phyloP scores from a whole-genome alignment of 2,113 vertebrate species.

The Dicrurus megarhynchus region DNA sequence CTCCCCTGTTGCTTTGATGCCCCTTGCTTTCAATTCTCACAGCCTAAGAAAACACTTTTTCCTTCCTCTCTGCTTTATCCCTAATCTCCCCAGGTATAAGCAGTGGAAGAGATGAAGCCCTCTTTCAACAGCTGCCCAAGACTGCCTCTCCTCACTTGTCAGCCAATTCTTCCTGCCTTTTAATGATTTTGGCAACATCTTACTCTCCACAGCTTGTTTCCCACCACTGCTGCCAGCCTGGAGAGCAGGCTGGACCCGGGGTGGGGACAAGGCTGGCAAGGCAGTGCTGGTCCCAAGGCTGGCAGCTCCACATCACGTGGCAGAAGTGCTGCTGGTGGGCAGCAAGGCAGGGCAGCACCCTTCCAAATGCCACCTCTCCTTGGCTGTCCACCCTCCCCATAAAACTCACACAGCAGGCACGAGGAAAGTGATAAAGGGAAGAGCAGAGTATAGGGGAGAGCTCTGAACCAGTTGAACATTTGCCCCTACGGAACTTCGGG shows the following conservation, averaged over 20 bases:
- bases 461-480: neutral
- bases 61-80: neutral
- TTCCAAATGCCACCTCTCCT: neutral
- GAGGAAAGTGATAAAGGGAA: neutral
- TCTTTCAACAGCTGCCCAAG: constrained; percentile 40
- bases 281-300: neutral
- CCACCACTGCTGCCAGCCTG: constrained; percentile 6
- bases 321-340: rapidly evolving
- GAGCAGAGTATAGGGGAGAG: neutral
- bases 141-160: constrained; percentile 14
- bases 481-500: neutral
- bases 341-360: neutral
- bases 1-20: constrained; percentile 40
- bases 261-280: neutral
- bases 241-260: neutral
- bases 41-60: constrained; percentile 15
- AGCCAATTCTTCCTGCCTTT: constrained; percentile 35
- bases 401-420: neutral
- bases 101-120: constrained; percentile 1
- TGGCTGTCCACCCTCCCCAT: no score
- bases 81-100: constrained; percentile 37
- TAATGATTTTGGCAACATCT: constrained; percentile 13
- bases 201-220: neutral
- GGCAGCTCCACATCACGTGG: neutral
- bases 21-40: constrained; percentile 1